Conservation (phyloP, 2,113 vertebrate species). For the Nothoprocta pentlandii region DNA sequence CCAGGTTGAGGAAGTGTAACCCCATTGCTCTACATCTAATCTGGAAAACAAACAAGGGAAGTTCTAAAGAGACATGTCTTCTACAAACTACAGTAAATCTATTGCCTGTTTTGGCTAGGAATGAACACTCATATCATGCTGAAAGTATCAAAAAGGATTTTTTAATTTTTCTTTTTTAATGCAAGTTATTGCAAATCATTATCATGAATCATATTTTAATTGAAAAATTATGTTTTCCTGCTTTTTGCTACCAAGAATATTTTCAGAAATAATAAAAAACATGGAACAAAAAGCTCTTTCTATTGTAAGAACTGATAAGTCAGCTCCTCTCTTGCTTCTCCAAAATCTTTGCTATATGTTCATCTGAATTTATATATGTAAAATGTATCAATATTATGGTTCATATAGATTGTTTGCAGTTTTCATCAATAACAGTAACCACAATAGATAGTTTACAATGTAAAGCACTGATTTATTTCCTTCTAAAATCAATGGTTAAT, state of each 20-base stretch:
- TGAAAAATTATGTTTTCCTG: neutral
- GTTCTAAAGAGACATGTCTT: neutral
- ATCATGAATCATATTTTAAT: neutral
- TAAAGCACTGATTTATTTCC: neutral
- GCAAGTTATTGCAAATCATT: neutral
- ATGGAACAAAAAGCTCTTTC: neutral
- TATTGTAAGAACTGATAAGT: neutral
- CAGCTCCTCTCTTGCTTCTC: neutral
- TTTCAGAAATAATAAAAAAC: neutral
- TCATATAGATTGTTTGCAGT: neutral
- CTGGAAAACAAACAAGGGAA: neutral
- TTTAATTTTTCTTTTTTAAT: neutral
- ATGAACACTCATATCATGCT: neutral
- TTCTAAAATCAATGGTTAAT: neutral
- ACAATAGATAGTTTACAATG: neutral
- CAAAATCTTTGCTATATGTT: neutral
- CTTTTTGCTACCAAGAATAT: neutral
- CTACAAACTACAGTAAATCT: neutral
- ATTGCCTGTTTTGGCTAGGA: neutral
- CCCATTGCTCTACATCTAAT: neutral
- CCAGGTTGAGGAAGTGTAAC: neutral
- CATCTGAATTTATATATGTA: neutral
- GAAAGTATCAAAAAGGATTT: neutral
- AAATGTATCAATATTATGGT: neutral
- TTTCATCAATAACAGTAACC: neutral